Percentiles rank a stretch among this genome's conserved stretches.
These are phyloP conservation scores for Brachyptera risi DNA, from an alignment of 2,888 invertebrate species.

Conservation along the genomic window DNA sequence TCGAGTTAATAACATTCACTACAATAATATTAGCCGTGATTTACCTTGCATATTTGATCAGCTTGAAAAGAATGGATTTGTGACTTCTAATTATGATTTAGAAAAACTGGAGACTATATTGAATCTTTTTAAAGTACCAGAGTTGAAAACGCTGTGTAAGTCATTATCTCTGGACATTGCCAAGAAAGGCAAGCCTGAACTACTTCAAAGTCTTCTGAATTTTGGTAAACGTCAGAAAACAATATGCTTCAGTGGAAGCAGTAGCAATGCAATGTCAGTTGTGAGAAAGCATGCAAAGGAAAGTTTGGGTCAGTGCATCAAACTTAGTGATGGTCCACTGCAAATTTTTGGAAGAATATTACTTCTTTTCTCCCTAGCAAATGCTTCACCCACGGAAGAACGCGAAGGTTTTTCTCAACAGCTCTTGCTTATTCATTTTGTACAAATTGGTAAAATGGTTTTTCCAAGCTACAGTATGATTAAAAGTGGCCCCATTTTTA, in stretches of 20 bases:
- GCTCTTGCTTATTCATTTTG: conserved; percentile 15
- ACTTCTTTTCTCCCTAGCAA: conserved; percentile 20
- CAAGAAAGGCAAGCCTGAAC: conserved; percentile 4
- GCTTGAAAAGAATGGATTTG: conserved; percentile 19
- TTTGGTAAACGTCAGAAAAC: conserved; percentile 20
- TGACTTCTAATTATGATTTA: conserved; percentile 18
- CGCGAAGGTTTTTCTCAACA: conserved; percentile 15
- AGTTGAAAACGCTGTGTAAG: conserved; percentile 45
- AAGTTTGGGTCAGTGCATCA: background rate
- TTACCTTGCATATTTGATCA: background rate
- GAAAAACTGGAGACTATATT: conserved; percentile 30
- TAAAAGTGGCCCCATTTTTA: conserved; percentile 11
- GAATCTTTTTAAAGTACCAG: conserved; percentile 42
- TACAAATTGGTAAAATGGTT: conserved; percentile 15
- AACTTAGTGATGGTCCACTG: background rate
- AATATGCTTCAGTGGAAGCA: conserved; percentile 15
- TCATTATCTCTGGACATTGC: conserved; percentile 39
- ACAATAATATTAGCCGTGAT: conserved; percentile 14
- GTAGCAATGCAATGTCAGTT: background rate
- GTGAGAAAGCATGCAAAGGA: background rate
- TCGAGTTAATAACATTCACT: conserved; percentile 23
- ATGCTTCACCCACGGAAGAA: conserved; percentile 2
- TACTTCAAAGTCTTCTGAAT: conserved; percentile 14
- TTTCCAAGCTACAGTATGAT: conserved; percentile 15
- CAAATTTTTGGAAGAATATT: conserved; percentile 11